These are phyloP conservation scores for Myotis pilosus DNA, from an alignment of 2,797 vertebrate genomes.

Conservation along the genomic window DNA sequence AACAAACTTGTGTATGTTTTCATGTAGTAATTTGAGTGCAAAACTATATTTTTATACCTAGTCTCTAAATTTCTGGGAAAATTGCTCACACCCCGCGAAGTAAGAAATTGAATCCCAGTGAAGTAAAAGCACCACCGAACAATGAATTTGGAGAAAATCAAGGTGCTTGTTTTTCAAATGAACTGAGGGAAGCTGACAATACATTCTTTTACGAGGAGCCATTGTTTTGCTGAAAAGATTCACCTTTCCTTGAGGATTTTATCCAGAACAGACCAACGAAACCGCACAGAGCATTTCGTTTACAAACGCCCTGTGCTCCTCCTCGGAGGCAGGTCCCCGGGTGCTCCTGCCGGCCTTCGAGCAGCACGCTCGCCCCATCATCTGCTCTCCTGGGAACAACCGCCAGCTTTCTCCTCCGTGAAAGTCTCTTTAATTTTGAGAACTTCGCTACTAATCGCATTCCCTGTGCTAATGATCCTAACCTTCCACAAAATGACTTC, in stretches of 20 bases:
- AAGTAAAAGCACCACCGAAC: neutral
- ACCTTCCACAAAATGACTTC: constrained; percentile 77
- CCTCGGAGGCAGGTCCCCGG: neutral
- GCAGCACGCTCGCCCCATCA: too few relatives aligned
- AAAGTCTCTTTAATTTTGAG: constrained; percentile 77
- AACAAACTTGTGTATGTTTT: neutral
- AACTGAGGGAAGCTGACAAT: neutral
- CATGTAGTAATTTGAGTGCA: neutral
- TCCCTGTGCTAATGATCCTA: constrained; percentile 61
- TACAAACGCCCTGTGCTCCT: fast-evolving
- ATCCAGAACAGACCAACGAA: neutral
- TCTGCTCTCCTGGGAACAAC: too few relatives aligned
- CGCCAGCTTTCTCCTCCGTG: constrained; percentile 56
- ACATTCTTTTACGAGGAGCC: neutral
- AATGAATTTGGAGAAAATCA: neutral
- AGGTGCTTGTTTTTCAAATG: neutral
- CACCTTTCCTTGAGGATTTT: neutral
- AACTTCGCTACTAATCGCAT: constrained; percentile 73
- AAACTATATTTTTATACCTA: neutral
- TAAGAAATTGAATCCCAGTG: neutral
- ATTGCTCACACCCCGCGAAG: neutral
- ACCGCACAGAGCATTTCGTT: fast-evolving
- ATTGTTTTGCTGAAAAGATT: neutral
- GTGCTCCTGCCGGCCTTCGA: neutral
- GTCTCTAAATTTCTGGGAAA: neutral